Evolutionary conservation across 2,888 invertebrate species (phyloP).

Genomic region (Sesia apiformis): DNA sequence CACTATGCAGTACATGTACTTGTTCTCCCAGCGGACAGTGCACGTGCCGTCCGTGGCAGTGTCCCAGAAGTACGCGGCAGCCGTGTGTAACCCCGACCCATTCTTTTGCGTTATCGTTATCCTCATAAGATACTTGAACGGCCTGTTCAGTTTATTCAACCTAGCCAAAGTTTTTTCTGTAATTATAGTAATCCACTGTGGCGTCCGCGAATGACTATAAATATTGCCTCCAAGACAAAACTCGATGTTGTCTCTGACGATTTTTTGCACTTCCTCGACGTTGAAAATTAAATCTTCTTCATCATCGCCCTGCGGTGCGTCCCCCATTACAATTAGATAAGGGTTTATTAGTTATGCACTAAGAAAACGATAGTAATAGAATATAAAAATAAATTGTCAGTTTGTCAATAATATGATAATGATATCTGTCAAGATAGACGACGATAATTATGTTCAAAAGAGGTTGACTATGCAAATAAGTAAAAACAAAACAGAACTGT

Average conservation of each 20-base stretch:
- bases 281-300: conserved; percentile 67
- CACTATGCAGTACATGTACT: conserved; percentile 88
- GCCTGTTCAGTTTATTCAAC: conserved; percentile 83
- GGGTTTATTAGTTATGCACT: conserved; percentile 9
- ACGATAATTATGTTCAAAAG: no score
- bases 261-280: conserved; percentile 84
- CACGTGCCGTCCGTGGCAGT: conserved; percentile 85
- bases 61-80: conserved; percentile 90
- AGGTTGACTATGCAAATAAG: no score
- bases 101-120: conserved; percentile 90
- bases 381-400: no score
- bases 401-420: no score
- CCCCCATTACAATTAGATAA: conserved; percentile 4
- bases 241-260: conserved; percentile 84
- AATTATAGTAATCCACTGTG: conserved; percentile 81
- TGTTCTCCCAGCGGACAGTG: conserved; percentile 91
- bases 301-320: neutral
- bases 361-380: no score
- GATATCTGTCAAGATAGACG: no score
- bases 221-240: conserved; percentile 80
- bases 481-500: no score
- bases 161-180: conserved; percentile 83
- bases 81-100: conserved; percentile 87
- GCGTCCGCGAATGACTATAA: conserved; percentile 69
- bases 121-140: conserved; percentile 86